Evolutionary conservation across 1,140 invertebrate species (phyloP).

Genomic region (Lordiphosa collinella): DNA sequence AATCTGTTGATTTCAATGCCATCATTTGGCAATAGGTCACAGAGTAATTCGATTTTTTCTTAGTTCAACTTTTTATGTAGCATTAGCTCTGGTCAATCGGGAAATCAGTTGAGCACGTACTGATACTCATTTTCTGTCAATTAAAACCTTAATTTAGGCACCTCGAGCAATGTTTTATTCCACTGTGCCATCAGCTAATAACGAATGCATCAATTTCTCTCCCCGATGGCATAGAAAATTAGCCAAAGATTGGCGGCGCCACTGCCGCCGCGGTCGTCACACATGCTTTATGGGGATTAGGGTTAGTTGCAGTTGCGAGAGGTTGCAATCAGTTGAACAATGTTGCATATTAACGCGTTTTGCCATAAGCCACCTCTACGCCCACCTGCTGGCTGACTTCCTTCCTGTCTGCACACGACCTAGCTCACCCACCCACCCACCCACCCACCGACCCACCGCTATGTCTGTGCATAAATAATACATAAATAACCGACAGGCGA

Average conservation of each 20-base stretch:
- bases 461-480: conserved; percentile 73
- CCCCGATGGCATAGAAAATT: conserved; percentile 38
- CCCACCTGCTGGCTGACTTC: conserved; percentile 1
- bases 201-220: neutral
- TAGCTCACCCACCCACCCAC: no score
- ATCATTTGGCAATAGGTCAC: no score
- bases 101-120: no score
- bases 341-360: conserved; percentile 68
- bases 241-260: conserved; percentile 44
- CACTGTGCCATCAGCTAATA: neutral
- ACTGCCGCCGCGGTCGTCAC: no score
- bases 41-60: no score
- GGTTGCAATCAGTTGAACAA: conserved; percentile 68
- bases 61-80: no score
- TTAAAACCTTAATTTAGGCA: no score
- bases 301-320: no score
- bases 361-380: neutral
- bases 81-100: no score
- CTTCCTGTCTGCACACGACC: conserved; percentile 10
- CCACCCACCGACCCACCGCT: no score
- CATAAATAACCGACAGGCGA: conserved; percentile 69
- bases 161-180: neutral
- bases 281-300: neutral
- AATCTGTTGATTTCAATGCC: no score
- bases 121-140: no score